Base-by-base conservation (phyloP, 2,888 invertebrate genomes). In the Barypeithes pellucidus region DNA sequence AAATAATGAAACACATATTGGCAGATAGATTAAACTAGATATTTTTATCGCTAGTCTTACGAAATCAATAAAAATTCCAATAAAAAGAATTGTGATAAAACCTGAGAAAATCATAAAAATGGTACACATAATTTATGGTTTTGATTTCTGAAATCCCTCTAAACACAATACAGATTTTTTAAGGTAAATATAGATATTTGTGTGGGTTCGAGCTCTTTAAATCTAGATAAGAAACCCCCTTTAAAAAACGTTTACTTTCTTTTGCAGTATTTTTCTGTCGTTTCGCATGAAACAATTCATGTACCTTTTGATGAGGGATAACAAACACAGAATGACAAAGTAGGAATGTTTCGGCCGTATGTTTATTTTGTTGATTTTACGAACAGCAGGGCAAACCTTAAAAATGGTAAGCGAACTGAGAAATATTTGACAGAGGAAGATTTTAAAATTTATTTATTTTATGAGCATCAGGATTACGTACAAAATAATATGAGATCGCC, bases 291-390 rank as follows among this genome's bases (percentile, higher is more conserved):
- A 22, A 50, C 50, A 24, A 24, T 20, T 47, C 9, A n/a, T 50
- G 22, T 22, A 22, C 22, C 18, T 50, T 50, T 50, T 50, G 50
- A 50, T 24, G 24, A 50, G 24, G 50, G 50, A 50, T 50, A 22
- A 50, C 50, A 50, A 50, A 50, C 16, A 24, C 22, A 50, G 11
- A 50, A 24, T 50, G 20, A 50, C 50, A 50, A 50, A 50, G 22
- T 24, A 24, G 9, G n/a, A 50, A 24, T 50, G 20, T 50, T 50
- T 50, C 11, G 16, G 22, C 12, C 5, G 22, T 22, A 20, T 50
- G 22, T 22, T n/a, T 8, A 22, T 50, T 22, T n/a, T 24, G 50
- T 22, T 0, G n/a, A 24, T 24, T 5, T n/a, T n/a, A 50, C 5
- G 22, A 20, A 24, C 20, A 7, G 1, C 4, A 43, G 1, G 7